phyloP scores from a whole-genome alignment of 2,888 invertebrate species.

The Orchesellides sinensis region DNA sequence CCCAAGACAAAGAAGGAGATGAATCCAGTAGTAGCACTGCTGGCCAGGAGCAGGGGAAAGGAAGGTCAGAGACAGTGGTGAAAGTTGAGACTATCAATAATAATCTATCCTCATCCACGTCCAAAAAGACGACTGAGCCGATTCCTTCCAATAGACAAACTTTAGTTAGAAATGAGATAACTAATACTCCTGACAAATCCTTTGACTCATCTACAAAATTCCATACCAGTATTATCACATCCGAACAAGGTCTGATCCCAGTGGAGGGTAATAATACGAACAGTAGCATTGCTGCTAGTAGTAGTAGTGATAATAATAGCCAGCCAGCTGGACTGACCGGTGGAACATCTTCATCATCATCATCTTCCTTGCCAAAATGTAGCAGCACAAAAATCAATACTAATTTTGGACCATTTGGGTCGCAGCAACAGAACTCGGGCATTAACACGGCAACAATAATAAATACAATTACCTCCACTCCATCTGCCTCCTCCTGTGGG shows the following conservation, averaged over 20 bases:
- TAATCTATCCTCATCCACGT: conserved; percentile 62
- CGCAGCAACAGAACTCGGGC: conserved; percentile 6
- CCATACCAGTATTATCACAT: conserved; percentile 30
- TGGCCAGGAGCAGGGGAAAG: conserved; percentile 16
- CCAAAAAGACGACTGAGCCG: conserved; percentile 57
- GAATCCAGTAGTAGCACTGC: background rate
- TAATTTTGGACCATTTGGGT: conserved; percentile 16
- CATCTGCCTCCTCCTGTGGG: conserved; percentile 30
- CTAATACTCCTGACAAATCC: conserved; percentile 52
- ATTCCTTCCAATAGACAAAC: conserved; percentile 61
- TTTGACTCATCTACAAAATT: conserved; percentile 49
- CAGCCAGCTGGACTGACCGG: conserved; percentile 32
- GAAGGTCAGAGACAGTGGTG: conserved; percentile 50
- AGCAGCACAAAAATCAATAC: conserved; percentile 45
- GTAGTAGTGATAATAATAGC: background rate
- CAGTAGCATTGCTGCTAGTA: background rate
- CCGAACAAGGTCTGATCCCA: conserved; percentile 26
- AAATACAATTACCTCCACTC: conserved; percentile 13
- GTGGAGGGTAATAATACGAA: conserved; percentile 1
- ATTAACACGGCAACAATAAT: conserved; percentile 26
- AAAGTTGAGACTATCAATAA: conserved; percentile 63
- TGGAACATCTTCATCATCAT: conserved; percentile 1
- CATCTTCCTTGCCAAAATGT: background rate
- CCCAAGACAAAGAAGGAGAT: background rate
- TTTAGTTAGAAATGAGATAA: conserved; percentile 57